A percentile compares a stretch with the other conserved stretches of the same genome.
Evolutionary conservation across 1,140 invertebrate species (phyloP).

Genomic region (Augochlora pura): DNA sequence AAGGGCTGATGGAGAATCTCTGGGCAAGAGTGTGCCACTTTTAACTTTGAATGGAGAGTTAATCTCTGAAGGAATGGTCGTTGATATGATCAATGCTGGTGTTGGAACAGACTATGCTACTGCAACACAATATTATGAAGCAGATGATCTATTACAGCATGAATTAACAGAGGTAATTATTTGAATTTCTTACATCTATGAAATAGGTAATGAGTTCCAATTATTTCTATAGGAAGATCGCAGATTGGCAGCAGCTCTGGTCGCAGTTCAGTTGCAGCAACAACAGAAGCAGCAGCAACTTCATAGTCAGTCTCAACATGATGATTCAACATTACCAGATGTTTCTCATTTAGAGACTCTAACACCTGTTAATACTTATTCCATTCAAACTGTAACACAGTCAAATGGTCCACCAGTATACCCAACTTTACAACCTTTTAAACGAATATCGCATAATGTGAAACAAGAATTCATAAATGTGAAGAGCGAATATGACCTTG

Average conservation of each 20-base stretch:
- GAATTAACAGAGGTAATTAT: slow-evolving; percentile 75
- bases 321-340: slow-evolving; percentile 70
- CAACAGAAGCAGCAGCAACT: slow-evolving; percentile 79
- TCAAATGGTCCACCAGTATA: slow-evolving; percentile 67
- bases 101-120: slow-evolving; percentile 74
- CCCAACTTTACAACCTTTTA: slow-evolving; percentile 69
- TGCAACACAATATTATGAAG: slow-evolving; percentile 78
- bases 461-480: slow-evolving; percentile 77
- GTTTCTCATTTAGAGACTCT: slow-evolving; percentile 73
- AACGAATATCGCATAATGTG: slow-evolving; percentile 69
- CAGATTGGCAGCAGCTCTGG: slow-evolving; percentile 80
- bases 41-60: slow-evolving; percentile 76
- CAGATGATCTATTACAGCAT: slow-evolving; percentile 76
- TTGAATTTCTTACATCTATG: neutral
- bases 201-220: slow-evolving; percentile 19
- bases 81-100: slow-evolving; percentile 78
- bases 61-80: slow-evolving; percentile 79
- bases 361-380: slow-evolving; percentile 73
- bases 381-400: slow-evolving; percentile 74
- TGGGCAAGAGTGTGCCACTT: slow-evolving; percentile 75
- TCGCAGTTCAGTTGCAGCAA: slow-evolving; percentile 80
- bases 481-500: slow-evolving; percentile 76
- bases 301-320: slow-evolving; percentile 68
- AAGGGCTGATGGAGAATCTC: slow-evolving; percentile 74
- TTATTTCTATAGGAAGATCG: slow-evolving; percentile 76